Evolutionary conservation across 2,797 vertebrate species (phyloP), one percentile per base, ranked within the genome.

Genomic region (Danio choprae): DNA sequence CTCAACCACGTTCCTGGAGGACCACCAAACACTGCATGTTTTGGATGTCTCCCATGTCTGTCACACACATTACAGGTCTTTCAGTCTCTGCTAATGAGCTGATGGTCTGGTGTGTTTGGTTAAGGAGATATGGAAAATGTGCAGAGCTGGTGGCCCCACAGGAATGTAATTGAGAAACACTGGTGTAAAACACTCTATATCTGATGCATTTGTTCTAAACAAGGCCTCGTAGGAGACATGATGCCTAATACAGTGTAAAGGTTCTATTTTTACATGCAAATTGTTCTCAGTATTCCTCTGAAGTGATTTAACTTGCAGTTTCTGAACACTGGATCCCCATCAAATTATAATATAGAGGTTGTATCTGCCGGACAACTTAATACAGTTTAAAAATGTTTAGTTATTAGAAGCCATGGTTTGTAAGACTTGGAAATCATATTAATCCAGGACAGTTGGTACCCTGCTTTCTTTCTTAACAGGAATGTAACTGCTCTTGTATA

Each of bases 401-500:
- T n/a, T 29, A 29, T 2, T 2, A 20, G 11, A 64, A 6, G 22
- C 16, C 51, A 55, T 55, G n/a, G 55, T 58, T 58, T 29, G 12
- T 56, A 20, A 58, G 20, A 6, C 5, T 5, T 12, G 4, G 4
- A 67, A 46, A 29, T 29, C 12, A n/a, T 15, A 65, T 38, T 50
- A 40, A 70, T 70, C 36, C 9, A 41, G 22, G 12, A 59, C 22
- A 1, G 5, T 68, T 7, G 22, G 9, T 29, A 43, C 18, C 18
- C 10, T 55, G 16, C 41, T 20, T 56, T 43, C 15, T 9, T 55
- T 44, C 13, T 62, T 48, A 5, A 74, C 20, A 44, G 16, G 44
- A 62, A 50, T 72, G 77, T 81, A 77, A 81, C 43, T 63, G 60
- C 50, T 41, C 50, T 65, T 88, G 87, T 86, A 83, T 74, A 87